Conservation (phyloP, 2,888 invertebrate genomes). For the Gymnosoma rotundatum region DNA sequence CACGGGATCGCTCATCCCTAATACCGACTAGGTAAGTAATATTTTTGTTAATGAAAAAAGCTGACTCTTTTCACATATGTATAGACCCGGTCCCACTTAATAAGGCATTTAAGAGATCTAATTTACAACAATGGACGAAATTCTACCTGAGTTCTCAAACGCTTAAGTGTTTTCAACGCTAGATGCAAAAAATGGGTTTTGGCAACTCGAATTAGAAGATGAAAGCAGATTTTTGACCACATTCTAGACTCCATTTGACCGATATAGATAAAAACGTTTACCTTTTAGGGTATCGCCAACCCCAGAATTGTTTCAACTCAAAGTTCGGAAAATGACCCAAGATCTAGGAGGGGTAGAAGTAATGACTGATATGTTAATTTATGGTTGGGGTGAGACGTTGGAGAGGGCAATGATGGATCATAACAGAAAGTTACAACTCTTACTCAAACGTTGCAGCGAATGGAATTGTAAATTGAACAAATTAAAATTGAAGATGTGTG, state of each 20-base stretch:
- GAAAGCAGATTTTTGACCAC: no score
- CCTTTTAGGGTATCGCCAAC: no score
- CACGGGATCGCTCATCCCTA: no score
- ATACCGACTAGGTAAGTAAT: slow-evolving; percentile 22
- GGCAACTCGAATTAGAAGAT: no score
- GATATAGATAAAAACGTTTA: no score
- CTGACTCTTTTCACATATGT: slow-evolving; percentile 2
- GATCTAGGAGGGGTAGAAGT: slow-evolving; percentile 4
- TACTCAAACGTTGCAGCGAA: neutral
- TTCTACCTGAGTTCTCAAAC: neutral
- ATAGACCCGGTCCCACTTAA: neutral
- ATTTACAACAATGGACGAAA: slow-evolving; percentile 15
- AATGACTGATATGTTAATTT: slow-evolving; percentile 17
- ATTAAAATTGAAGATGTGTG: slow-evolving; percentile 9
- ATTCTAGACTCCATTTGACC: no score
- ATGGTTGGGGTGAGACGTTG: slow-evolving; percentile 1
- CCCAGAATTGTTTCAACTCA: no score
- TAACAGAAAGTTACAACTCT: neutral
- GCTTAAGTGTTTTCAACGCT: no score
- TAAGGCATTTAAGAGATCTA: slow-evolving; percentile 8
- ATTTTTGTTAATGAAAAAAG: neutral
- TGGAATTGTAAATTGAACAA: no score
- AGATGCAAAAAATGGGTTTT: no score
- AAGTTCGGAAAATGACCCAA: no score
- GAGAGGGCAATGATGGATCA: slow-evolving; percentile 6